These are phyloP conservation scores for Leptoteleia sp. DNA, from an alignment of 1,140 invertebrate genomes.

Conservation along the genomic window DNA sequence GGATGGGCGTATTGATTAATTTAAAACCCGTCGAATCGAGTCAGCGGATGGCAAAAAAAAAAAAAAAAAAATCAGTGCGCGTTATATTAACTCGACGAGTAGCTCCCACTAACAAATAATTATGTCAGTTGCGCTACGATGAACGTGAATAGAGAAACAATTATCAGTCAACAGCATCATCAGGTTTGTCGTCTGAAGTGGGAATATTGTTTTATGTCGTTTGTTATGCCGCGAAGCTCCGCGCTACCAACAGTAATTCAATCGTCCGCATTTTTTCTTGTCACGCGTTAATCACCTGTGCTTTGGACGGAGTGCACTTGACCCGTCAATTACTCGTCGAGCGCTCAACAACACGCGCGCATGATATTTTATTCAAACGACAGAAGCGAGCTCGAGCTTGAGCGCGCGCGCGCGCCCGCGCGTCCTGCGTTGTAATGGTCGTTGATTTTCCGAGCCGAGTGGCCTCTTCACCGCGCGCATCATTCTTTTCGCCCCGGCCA, in stretches of 20 bases:
- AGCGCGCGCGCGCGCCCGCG: too few relatives aligned
- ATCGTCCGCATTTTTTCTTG: constrained; percentile 48
- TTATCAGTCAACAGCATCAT: constrained; percentile 29
- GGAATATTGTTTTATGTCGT: constrained; percentile 46
- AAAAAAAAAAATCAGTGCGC: too few relatives aligned
- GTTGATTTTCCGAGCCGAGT: too few relatives aligned
- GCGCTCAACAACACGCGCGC: constrained; percentile 9
- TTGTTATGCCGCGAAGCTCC: constrained; percentile 39
- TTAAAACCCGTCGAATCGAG: too few relatives aligned
- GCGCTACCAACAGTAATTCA: constrained; percentile 46
- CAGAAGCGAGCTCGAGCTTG: not conserved
- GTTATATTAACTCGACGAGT: too few relatives aligned
- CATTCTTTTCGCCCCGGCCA: too few relatives aligned
- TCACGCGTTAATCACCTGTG: constrained; percentile 53
- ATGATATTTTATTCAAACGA: constrained; percentile 30
- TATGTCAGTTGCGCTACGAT: constrained; percentile 14
- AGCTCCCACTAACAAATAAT: constrained; percentile 10
- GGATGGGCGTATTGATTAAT: too few relatives aligned
- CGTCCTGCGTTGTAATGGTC: too few relatives aligned
- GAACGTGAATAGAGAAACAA: constrained; percentile 42
- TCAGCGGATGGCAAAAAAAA: too few relatives aligned
- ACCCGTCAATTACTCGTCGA: constrained; percentile 46
- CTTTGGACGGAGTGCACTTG: constrained; percentile 41
- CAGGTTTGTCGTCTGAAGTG: constrained; percentile 51
- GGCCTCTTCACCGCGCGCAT: too few relatives aligned